A percentile compares a stretch with the other conserved stretches of the same genome.
Conservation (phyloP, 92 coral and sea anemone genomes). For the Siderastrea radians region DNA sequence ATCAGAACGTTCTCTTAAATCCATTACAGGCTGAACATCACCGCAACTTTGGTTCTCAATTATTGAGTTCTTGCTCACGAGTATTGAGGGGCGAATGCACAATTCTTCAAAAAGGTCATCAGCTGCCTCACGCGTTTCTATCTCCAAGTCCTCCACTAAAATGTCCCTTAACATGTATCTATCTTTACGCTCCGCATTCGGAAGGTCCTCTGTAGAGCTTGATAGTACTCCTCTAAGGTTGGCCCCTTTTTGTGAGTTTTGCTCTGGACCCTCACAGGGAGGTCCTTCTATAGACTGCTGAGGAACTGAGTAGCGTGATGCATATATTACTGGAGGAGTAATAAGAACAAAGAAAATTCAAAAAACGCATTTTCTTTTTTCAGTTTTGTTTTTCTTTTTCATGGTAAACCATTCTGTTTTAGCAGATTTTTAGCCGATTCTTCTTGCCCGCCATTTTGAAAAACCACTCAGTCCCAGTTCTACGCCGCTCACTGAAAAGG, state of each 20-base stretch:
- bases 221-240: neutral
- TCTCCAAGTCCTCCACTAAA: conserved; percentile 27
- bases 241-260: neutral
- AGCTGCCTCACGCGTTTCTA: neutral
- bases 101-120: conserved; percentile 29
- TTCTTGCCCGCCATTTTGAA: no score
- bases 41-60: neutral
- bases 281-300: neutral
- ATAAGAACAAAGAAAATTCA: neutral
- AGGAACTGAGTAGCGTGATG: conserved; percentile 34
- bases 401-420: no score
- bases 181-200: conserved; percentile 9
- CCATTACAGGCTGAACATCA: neutral
- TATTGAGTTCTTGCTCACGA: neutral
- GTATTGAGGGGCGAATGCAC: neutral
- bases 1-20: neutral
- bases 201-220: neutral
- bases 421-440: no score
- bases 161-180: conserved; percentile 17
- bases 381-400: no score
- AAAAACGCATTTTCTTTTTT: neutral
- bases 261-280: neutral
- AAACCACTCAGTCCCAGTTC: no score
- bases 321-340: neutral
- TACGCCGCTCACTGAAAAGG: no score